These are phyloP conservation scores for Axis porcinus DNA, from an alignment of 2,113 vertebrate genomes.

Conservation along the genomic window DNA sequence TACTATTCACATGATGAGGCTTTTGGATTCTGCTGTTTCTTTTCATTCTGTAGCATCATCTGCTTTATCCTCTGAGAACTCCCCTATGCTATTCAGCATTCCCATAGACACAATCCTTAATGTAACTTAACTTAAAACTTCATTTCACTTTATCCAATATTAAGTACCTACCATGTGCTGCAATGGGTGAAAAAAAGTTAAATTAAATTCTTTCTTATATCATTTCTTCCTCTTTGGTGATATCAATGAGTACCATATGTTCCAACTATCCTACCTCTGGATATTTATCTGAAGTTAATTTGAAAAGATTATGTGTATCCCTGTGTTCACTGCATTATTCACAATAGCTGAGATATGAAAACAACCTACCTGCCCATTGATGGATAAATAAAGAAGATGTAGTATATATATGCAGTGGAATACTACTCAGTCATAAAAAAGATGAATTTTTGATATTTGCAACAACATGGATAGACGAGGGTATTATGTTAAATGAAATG, in stretches of 20 bases:
- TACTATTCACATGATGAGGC: slow-evolving; percentile 22
- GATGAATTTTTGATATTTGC: background rate
- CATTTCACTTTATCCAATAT: slow-evolving; percentile 59
- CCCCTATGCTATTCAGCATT: background rate
- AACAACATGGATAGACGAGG: background rate
- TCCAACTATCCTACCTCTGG: background rate
- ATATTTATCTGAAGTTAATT: background rate
- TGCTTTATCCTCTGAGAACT: slow-evolving; percentile 15
- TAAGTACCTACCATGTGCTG: slow-evolving; percentile 45
- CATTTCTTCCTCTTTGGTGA: slow-evolving; percentile 14
- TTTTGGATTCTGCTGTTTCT: slow-evolving; percentile 17
- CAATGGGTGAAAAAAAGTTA: background rate
- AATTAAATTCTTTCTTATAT: slow-evolving; percentile 20
- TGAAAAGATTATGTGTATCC: background rate
- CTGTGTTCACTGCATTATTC: background rate
- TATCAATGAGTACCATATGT: background rate
- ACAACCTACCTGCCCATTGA: background rate
- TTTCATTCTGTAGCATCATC: slow-evolving; percentile 14
- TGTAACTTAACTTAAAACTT: slow-evolving; percentile 57
- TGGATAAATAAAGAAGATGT: background rate
- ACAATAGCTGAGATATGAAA: background rate
- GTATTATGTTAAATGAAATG: background rate
- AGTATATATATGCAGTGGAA: background rate
- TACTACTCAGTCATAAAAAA: background rate
- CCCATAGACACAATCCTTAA: slow-evolving; percentile 39